Evolutionary conservation across 2,113 vertebrate species (phyloP), one percentile per base, ranked within the genome.

Genomic region (Platichthys flesus): DNA sequence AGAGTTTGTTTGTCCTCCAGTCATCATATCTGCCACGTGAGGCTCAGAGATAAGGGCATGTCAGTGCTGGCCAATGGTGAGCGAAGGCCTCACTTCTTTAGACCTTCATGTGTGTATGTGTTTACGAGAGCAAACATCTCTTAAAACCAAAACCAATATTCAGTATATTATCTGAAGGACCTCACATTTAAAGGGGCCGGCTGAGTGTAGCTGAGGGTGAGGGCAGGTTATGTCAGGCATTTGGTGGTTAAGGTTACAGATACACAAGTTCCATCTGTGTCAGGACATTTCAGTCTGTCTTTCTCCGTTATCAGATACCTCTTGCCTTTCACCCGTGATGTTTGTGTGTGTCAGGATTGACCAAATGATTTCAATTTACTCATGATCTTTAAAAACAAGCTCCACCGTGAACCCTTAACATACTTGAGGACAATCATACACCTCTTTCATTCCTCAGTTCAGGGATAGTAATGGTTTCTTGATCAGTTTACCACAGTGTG

Each of bases 1-100:
- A 70, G 63, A 73, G 31, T 40, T 28, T 5, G 3, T 3, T 49
- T 72, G 65, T 71, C 69, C 65, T 78, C 57, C 5, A 45, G 60
- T 58, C 12, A 10, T 49, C n/a, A 1, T 16, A 21, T 55, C 59
- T 55, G 65, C 69, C 49, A 69, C 77, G 78, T 89, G 85, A 76
- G 31, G 55, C 62, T 54, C 49, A 64, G 45, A 90, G 90, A 87
- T 90, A 89, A 87, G 49, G 67, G 63, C 76, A 64, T 78, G 42
- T 28, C 14, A 0, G 31, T 40, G 49, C 61, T 37, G 60, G 74
- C 74, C 63, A 75, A 56, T 70, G 35, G 63, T 20, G 21, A 68
- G 16, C 52, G 57, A 20, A 16, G 55, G 56, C 56, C 56, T 78
- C 31, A 49, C 31, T 47, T 60, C 47, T 56, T 63, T 28, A 26